A percentile compares a stretch with the other conserved stretches of the same genome.
These are phyloP conservation scores for Sebastes taczanowskii DNA, from an alignment of 2,797 vertebrate species.

Conservation along the genomic window DNA sequence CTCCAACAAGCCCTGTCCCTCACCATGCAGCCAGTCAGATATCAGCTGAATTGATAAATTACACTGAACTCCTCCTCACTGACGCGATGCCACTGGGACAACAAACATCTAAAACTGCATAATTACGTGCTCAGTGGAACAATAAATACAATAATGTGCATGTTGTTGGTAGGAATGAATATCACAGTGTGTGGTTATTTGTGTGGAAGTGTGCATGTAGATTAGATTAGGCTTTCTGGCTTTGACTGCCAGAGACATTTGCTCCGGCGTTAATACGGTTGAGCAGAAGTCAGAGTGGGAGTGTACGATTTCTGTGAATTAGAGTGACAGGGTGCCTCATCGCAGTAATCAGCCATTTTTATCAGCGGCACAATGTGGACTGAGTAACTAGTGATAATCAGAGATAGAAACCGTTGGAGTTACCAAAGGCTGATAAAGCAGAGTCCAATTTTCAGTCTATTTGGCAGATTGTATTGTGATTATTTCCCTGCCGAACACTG, in stretches of 20 bases:
- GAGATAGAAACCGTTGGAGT: slow-evolving; percentile 37
- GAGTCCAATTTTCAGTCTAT: slow-evolving; percentile 45
- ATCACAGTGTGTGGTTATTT: slow-evolving; percentile 56
- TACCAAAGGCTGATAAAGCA: slow-evolving; percentile 40
- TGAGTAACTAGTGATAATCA: slow-evolving; percentile 24
- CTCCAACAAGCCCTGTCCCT: not conserved
- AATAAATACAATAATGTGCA: slow-evolving; percentile 46
- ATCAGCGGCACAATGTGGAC: slow-evolving; percentile 56
- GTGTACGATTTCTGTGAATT: slow-evolving; percentile 63
- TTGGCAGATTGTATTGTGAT: slow-evolving; percentile 40
- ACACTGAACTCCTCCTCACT: slow-evolving; percentile 6
- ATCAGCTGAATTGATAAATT: slow-evolving; percentile 9
- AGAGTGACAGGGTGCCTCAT: slow-evolving; percentile 76
- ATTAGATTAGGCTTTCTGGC: slow-evolving; percentile 58
- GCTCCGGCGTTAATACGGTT: slow-evolving; percentile 52
- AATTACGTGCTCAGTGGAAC: slow-evolving; percentile 49
- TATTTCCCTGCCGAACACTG: slow-evolving; percentile 11
- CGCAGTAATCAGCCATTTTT: slow-evolving; percentile 70
- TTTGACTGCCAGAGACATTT: slow-evolving; percentile 61
- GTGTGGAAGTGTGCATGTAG: slow-evolving; percentile 60
- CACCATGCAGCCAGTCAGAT: not conserved
- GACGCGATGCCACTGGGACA: slow-evolving; percentile 5
- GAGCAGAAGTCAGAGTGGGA: slow-evolving; percentile 67
- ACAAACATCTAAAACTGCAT: slow-evolving; percentile 39
- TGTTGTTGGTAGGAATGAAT: slow-evolving; percentile 53